Evolutionary conservation across 2,113 vertebrate genomes (phyloP).

Genomic region (Hyaena hyaena): DNA sequence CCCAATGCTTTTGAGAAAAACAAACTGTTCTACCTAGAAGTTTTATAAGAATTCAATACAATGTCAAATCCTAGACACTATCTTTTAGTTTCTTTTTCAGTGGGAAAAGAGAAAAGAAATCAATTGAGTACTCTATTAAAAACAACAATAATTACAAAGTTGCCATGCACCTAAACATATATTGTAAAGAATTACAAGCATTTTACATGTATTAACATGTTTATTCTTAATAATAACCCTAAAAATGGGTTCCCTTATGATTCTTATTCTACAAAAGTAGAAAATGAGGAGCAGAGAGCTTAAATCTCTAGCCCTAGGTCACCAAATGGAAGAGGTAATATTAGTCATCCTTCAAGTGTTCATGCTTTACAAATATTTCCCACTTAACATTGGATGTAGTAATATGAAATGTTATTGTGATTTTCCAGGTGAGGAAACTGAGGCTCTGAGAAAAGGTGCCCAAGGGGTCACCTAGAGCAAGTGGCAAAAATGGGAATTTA

Average conservation of each 20-base stretch:
- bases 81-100: background rate
- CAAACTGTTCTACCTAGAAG: background rate
- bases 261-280: background rate
- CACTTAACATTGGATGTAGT: background rate
- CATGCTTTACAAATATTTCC: background rate
- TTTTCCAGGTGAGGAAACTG: background rate
- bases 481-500: background rate
- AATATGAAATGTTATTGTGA: background rate
- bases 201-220: background rate
- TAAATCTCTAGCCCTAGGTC: background rate
- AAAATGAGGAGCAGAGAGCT: background rate
- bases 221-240: background rate
- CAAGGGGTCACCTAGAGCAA: background rate
- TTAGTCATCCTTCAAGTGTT: background rate
- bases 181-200: background rate
- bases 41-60: background rate
- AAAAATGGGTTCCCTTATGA: background rate
- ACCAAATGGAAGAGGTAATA: background rate
- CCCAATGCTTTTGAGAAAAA: background rate
- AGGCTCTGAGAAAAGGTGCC: background rate
- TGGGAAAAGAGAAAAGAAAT: background rate
- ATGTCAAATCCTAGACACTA: background rate
- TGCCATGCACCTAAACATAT: background rate
- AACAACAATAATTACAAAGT: background rate
- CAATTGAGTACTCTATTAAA: background rate